phyloP scores from a whole-genome alignment of 2,113 vertebrate genomes.

The Coreoperca whiteheadi region DNA sequence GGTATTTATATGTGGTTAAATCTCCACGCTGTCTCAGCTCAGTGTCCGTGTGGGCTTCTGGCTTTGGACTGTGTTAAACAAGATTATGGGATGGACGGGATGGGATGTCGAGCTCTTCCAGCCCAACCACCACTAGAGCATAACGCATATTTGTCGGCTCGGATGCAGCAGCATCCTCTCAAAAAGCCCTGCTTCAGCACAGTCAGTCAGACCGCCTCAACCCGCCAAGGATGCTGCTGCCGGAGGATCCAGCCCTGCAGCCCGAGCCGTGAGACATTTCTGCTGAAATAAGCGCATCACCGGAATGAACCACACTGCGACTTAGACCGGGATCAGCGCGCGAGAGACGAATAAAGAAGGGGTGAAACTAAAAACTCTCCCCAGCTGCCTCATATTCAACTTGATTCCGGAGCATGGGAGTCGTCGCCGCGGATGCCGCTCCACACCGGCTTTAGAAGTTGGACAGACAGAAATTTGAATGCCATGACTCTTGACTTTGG shows the following conservation, averaged over 20 bases:
- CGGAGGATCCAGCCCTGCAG: conserved; percentile 54
- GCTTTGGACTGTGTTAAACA: conserved; percentile 50
- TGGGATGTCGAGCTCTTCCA: conserved; percentile 58
- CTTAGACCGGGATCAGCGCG: conserved; percentile 24
- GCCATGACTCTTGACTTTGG: conserved; percentile 66
- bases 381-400: conserved; percentile 59
- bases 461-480: conserved; percentile 54
- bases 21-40: conserved; percentile 21
- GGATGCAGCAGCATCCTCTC: conserved; percentile 73
- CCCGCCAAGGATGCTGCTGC: conserved; percentile 61
- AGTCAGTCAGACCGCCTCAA: conserved; percentile 57
- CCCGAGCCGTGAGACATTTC: conserved; percentile 31
- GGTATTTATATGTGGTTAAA: conserved; percentile 30
- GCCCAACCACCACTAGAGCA: conserved; percentile 56
- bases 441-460: conserved; percentile 72
- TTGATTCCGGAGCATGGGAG: conserved; percentile 59
- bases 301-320: conserved; percentile 17
- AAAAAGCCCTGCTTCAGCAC: conserved; percentile 45
- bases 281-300: conserved; percentile 27
- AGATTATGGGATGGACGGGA: conserved; percentile 59
- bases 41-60: conserved; percentile 33
- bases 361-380: conserved; percentile 28
- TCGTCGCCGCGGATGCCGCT: conserved; percentile 63
- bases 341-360: neutral
- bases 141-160: conserved; percentile 53